Conservation (phyloP, 2,797 vertebrate species). For the Fundulus diaphanus region DNA sequence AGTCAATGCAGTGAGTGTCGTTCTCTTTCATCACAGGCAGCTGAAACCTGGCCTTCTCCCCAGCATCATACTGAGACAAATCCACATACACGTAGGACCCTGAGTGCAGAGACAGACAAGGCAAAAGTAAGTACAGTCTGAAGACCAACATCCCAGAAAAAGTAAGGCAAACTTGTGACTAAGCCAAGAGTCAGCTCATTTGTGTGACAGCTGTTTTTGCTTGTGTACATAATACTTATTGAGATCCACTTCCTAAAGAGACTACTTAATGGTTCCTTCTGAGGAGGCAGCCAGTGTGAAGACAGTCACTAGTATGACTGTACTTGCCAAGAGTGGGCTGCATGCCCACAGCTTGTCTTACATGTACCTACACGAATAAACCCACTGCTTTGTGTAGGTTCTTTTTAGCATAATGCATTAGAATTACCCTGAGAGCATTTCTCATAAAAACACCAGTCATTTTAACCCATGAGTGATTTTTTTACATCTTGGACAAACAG, state of each 20-base stretch:
- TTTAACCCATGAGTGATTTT: not conserved
- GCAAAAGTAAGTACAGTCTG: not conserved
- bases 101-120: conserved; percentile 50
- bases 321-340: conserved; percentile 30
- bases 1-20: conserved; percentile 98
- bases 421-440: not conserved
- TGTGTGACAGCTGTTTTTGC: conserved; percentile 32
- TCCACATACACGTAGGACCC: conserved; percentile 98
- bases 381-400: conserved; percentile 6
- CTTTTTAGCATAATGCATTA: not conserved
- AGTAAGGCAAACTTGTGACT: not conserved
- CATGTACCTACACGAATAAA: conserved; percentile 25
- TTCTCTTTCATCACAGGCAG: conserved; percentile 99
- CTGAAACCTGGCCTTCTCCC: conserved; percentile 93
- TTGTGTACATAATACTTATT: conserved; percentile 13
- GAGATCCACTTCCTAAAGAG: conserved; percentile 25
- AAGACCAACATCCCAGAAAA: not conserved
- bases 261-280: conserved; percentile 22
- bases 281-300: conserved; percentile 35
- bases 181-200: conserved; percentile 11
- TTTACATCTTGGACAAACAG: not conserved
- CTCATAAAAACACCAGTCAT: not conserved
- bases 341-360: conserved; percentile 26
- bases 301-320: conserved; percentile 18
- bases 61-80: conserved; percentile 89